Conservation (phyloP, 1,140 invertebrate genomes). For the Acromyrmex echinatior region DNA sequence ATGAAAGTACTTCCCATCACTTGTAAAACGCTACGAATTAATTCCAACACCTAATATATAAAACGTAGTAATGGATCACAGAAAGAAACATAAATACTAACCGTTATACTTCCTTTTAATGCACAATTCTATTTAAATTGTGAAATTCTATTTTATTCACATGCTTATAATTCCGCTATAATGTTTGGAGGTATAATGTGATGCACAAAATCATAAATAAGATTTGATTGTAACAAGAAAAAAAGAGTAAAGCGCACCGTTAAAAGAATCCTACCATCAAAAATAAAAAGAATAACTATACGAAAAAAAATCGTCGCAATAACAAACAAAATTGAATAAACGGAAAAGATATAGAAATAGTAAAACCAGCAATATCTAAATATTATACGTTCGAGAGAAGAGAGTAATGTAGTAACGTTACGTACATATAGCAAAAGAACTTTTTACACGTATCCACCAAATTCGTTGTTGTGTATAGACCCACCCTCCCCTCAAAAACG, state of each 20-base stretch:
- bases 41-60: too few relatives aligned
- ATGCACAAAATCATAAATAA: background rate
- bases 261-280: background rate
- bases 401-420: background rate
- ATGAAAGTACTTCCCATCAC: too few relatives aligned
- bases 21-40: too few relatives aligned
- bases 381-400: background rate
- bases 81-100: background rate
- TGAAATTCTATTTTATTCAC: background rate
- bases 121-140: background rate
- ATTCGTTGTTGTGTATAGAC: background rate
- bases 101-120: background rate
- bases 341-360: background rate
- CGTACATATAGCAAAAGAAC: background rate
- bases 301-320: background rate
- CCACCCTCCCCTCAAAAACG: background rate
- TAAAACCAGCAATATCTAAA: background rate
- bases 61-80: background rate
- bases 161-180: background rate
- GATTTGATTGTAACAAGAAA: background rate
- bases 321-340: conserved; percentile 8
- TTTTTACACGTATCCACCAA: background rate
- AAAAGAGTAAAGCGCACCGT: background rate
- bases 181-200: background rate
- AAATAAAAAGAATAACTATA: background rate